These are phyloP conservation scores for Chouioia cunea DNA, from an alignment of 2,888 invertebrate genomes.

Conservation along the genomic window DNA sequence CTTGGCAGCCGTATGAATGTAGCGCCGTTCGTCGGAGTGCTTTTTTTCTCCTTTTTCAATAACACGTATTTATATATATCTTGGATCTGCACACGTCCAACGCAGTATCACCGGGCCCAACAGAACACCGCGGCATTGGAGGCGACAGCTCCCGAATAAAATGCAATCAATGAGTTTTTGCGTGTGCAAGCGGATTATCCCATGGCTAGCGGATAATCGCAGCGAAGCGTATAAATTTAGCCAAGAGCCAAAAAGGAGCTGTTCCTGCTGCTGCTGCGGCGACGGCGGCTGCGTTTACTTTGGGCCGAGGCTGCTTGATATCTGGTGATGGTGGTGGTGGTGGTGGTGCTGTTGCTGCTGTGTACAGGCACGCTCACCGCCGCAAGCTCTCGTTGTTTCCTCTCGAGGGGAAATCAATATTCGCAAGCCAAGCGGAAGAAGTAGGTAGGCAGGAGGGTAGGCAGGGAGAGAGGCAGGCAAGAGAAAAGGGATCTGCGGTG, in stretches of 20 bases:
- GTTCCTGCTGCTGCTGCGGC: no score
- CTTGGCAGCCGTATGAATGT: constrained; percentile 47
- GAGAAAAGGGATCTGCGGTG: constrained; percentile 16
- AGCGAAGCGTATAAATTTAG: constrained; percentile 38
- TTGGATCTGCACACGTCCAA: no score
- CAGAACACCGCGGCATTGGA: no score
- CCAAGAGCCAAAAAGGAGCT: constrained; percentile 11
- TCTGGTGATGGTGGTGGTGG: no score
- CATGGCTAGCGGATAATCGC: constrained; percentile 35
- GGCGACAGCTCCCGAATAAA: constrained; percentile 20
- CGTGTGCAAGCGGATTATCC: constrained; percentile 24
- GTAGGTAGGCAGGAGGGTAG: constrained; percentile 2
- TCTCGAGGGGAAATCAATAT: constrained; percentile 46
- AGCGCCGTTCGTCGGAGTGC: constrained; percentile 45
- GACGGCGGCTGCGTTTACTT: background rate
- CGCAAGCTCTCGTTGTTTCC: constrained; percentile 37
- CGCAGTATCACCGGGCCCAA: no score
- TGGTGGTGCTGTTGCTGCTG: no score
- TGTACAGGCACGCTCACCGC: no score
- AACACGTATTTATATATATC: background rate
- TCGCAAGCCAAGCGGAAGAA: constrained; percentile 42
- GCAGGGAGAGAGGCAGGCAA: background rate
- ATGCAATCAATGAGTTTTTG: constrained; percentile 32
- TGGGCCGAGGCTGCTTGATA: background rate
- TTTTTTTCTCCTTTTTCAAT: background rate